Conservation (phyloP, 2,888 invertebrate species). For the Lapara coniferarum region DNA sequence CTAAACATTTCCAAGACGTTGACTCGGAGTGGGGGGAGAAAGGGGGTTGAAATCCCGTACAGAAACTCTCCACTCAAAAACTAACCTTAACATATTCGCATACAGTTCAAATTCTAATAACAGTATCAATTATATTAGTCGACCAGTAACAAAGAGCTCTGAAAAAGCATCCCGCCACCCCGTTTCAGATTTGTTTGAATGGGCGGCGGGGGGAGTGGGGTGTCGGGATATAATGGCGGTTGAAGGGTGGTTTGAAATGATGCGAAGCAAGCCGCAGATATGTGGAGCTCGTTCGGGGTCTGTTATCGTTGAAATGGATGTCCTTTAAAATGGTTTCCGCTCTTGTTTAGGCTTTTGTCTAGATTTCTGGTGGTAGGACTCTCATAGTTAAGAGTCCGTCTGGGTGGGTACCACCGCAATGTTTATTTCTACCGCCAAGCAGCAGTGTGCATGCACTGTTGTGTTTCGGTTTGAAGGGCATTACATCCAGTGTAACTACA, state of each 20-base stretch:
- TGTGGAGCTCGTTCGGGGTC: conserved; percentile 35
- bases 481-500: no score
- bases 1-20: conserved; percentile 78
- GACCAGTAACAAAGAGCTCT: conserved; percentile 64
- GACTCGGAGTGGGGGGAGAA: conserved; percentile 53
- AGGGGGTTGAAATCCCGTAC: conserved; percentile 35
- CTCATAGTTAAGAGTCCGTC: no score
- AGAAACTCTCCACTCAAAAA: conserved; percentile 35
- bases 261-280: conserved; percentile 30
- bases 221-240: conserved; percentile 45
- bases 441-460: no score
- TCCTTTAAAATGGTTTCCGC: conserved; percentile 14
- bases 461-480: no score
- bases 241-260: conserved; percentile 40
- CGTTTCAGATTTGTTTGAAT: conserved; percentile 37
- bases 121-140: conserved; percentile 23
- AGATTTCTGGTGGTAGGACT: no score
- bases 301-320: conserved; percentile 24
- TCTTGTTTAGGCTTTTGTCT: neutral
- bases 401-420: no score
- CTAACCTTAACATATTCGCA: conserved; percentile 38
- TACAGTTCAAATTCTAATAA: conserved; percentile 5
- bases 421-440: no score
- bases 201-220: conserved; percentile 38
- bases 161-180: conserved; percentile 56